Percentiles rank a stretch among this genome's conserved stretches.
Evolutionary conservation across 1,140 invertebrate species (phyloP).

Genomic region (Maconellicoccus hirsutus): DNA sequence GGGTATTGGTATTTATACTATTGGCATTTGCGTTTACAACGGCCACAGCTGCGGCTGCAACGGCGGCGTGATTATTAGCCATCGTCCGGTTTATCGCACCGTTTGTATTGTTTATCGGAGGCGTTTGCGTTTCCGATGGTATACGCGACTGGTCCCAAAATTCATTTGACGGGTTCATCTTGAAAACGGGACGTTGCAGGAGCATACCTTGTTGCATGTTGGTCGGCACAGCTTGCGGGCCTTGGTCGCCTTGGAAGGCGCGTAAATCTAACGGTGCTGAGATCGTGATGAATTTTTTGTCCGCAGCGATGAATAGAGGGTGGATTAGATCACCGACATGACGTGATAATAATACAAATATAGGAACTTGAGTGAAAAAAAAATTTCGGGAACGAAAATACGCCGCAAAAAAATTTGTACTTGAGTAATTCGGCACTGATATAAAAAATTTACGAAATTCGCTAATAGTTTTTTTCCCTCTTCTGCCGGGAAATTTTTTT

Average conservation of each 20-base stretch:
- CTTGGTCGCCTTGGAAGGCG: constrained; percentile 29
- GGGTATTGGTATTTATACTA: neutral
- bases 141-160: constrained; percentile 31
- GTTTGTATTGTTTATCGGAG: constrained; percentile 10
- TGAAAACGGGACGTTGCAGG: constrained; percentile 33
- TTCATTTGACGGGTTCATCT: constrained; percentile 33
- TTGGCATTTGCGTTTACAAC: neutral
- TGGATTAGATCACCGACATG: no score
- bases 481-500: no score
- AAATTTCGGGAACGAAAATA: no score
- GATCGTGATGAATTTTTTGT: constrained; percentile 6
- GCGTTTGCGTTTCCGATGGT: constrained; percentile 19
- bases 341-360: no score
- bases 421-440: no score
- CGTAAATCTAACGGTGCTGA: constrained; percentile 32
- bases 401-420: no score
- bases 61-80: neutral
- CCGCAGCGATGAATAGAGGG: no score
- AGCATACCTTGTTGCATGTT: constrained; percentile 32
- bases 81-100: neutral
- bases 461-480: no score
- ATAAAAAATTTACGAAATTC: no score
- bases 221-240: constrained; percentile 29
- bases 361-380: no score
- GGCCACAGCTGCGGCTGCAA: neutral